Evolutionary conservation across 2,797 vertebrate genomes (phyloP).

Genomic region (Pangasius mekongensis): DNA sequence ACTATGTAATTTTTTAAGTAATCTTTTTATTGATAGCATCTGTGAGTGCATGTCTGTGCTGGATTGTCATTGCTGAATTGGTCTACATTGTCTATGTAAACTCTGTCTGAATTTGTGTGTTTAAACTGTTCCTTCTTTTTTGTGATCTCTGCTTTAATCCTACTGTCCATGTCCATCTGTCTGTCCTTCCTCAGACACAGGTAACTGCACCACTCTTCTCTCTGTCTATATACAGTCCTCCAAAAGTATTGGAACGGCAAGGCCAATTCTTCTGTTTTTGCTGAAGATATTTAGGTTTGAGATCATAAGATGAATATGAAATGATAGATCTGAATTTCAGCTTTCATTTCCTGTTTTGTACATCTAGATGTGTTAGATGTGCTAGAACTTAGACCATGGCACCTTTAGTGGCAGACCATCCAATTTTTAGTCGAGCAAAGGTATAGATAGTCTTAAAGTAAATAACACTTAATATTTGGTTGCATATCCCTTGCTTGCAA

Average conservation of each 20-base stretch:
- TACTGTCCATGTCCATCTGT: conserved; percentile 59
- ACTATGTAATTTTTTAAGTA: not conserved
- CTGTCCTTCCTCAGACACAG: conserved; percentile 56
- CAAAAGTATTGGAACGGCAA: not conserved
- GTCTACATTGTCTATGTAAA: conserved; percentile 23
- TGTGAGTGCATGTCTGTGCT: conserved; percentile 9
- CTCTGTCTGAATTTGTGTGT: conserved; percentile 39
- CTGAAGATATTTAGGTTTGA: not conserved
- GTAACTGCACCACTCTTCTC: conserved; percentile 52
- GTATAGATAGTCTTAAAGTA: not conserved
- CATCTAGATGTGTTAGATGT: not conserved
- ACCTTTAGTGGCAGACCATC: not conserved
- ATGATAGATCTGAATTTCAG: not conserved
- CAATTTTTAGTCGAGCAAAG: not conserved
- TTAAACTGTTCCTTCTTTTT: conserved; percentile 62
- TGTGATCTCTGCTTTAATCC: conserved; percentile 55
- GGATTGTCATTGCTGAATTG: not conserved
- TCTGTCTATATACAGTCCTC: not conserved
- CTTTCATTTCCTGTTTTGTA: not conserved
- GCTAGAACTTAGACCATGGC: not conserved
- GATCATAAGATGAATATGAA: too few species aligned
- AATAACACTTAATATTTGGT: not conserved
- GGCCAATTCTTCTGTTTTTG: not conserved
- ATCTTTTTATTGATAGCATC: not conserved
- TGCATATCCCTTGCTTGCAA: not conserved